Evolutionary conservation across 2,888 invertebrate genomes (phyloP).

Genomic region (Automeris io): DNA sequence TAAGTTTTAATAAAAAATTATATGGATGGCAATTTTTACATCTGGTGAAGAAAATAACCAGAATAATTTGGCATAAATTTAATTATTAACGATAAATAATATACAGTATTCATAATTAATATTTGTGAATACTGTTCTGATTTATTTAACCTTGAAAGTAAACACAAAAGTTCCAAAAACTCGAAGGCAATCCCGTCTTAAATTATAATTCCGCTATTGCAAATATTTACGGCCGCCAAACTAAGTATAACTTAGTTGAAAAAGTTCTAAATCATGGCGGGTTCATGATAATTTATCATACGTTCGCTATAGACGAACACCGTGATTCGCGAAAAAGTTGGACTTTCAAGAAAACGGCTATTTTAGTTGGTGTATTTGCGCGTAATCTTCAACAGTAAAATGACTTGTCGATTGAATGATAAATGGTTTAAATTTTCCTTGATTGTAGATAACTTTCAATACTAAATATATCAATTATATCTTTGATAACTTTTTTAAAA

Average conservation of each 20-base stretch:
- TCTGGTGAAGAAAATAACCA: too few relatives aligned
- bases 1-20: too few relatives aligned
- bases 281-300: slow-evolving; percentile 56
- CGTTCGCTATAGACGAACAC: slow-evolving; percentile 27
- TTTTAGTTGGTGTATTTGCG: slow-evolving; percentile 41
- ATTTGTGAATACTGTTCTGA: too few relatives aligned
- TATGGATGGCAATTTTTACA: too few relatives aligned
- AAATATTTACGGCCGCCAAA: slow-evolving; percentile 23
- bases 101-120: too few relatives aligned
- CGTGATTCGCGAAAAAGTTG: slow-evolving; percentile 62
- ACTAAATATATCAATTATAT: too few relatives aligned
- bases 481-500: too few relatives aligned
- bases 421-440: slow-evolving; percentile 32
- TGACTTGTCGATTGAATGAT: slow-evolving; percentile 49
- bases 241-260: slow-evolving; percentile 33
- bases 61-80: too few relatives aligned
- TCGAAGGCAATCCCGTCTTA: not conserved
- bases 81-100: too few relatives aligned
- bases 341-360: slow-evolving; percentile 37
- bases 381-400: slow-evolving; percentile 52
- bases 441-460: not conserved
- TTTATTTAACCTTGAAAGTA: not conserved
- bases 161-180: not conserved
- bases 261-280: slow-evolving; percentile 25
- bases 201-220: slow-evolving; percentile 13